These are phyloP conservation scores for Heteronetta atricapilla DNA, from an alignment of 2,113 vertebrate genomes.

Conservation along the genomic window DNA sequence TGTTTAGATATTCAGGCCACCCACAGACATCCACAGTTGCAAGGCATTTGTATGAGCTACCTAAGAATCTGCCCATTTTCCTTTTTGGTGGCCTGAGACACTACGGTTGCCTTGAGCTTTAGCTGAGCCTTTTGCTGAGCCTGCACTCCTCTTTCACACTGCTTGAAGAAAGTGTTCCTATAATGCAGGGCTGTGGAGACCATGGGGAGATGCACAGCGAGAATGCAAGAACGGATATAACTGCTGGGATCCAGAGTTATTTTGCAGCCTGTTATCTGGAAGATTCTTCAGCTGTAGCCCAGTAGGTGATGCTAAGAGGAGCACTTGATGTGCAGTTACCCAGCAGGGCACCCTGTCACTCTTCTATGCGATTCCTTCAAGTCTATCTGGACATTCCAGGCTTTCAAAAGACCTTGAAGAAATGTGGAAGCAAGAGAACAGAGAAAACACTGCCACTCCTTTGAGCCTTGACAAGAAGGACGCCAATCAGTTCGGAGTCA, in stretches of 20 bases:
- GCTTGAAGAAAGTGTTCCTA: neutral
- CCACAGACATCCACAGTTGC: neutral
- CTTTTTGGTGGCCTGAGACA: neutral
- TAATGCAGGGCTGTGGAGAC: neutral
- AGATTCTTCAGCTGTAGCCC: neutral
- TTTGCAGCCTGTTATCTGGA: neutral
- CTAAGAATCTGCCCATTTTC: neutral
- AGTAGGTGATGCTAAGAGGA: neutral
- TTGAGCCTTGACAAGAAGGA: neutral
- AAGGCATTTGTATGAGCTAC: neutral
- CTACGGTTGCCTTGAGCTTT: neutral
- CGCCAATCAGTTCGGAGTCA: neutral
- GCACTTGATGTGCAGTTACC: neutral
- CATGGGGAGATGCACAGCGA: neutral
- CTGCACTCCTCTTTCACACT: neutral
- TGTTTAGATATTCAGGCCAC: neutral
- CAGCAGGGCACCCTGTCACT: neutral
- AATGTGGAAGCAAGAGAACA: neutral
- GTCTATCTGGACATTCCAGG: neutral
- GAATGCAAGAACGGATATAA: neutral
- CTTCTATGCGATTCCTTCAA: neutral
- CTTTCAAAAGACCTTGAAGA: neutral
- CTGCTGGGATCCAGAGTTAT: neutral
- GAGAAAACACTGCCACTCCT: neutral
- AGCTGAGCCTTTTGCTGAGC: neutral